Conservation (phyloP, 2,113 vertebrate species). For the Onychostruthus taczanowskii region DNA sequence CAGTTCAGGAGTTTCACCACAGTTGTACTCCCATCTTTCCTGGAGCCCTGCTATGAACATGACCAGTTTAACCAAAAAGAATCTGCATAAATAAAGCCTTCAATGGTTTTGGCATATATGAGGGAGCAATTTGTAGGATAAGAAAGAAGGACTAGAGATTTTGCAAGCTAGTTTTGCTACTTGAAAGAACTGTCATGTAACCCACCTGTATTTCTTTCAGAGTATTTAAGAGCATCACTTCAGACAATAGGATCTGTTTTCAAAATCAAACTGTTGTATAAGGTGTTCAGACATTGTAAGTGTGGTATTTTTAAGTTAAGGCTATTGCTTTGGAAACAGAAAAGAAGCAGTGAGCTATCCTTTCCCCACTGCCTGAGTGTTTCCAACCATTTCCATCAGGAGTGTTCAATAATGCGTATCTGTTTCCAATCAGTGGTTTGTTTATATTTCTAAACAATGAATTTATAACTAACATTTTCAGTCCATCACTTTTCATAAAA, state of each 20-base stretch:
- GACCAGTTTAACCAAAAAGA: background rate
- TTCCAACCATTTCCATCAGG: background rate
- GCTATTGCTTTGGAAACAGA: background rate
- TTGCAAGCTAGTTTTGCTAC: background rate
- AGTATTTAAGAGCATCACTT: background rate
- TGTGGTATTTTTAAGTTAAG: background rate
- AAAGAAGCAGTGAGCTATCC: background rate
- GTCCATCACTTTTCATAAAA: background rate
- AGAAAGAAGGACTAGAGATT: background rate
- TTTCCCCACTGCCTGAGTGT: background rate
- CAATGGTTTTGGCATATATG: background rate
- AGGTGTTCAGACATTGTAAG: background rate
- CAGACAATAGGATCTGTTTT: background rate
- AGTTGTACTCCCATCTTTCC: background rate
- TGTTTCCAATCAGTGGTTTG: background rate
- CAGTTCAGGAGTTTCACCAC: background rate
- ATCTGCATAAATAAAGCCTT: background rate
- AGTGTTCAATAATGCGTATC: background rate
- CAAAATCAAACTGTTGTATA: background rate
- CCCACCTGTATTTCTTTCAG: background rate
- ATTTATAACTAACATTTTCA: background rate
- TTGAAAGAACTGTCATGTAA: background rate
- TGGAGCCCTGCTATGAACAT: background rate
- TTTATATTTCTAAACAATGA: slow-evolving; percentile 3
- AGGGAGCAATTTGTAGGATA: background rate